Evolutionary conservation across 64 coral and sea anemone genomes (phyloP).

Genomic region (Exaiptasia diaphana): DNA sequence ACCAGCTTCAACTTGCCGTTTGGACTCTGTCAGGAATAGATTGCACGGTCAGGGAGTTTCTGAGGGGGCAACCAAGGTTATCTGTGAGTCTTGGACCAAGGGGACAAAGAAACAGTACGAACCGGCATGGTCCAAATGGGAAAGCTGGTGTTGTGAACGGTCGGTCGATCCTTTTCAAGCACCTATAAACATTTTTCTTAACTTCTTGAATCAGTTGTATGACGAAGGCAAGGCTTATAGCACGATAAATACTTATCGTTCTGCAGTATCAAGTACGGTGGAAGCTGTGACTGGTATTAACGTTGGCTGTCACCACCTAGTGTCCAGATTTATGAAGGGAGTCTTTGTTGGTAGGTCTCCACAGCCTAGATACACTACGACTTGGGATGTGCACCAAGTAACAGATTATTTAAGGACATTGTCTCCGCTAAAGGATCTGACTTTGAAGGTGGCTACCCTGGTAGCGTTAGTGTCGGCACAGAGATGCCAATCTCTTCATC

Average conservation of each 20-base stretch:
- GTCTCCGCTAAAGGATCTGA: background rate
- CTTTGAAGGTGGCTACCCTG: background rate
- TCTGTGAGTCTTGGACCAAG: constrained; percentile 44
- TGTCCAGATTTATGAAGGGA: constrained; percentile 8
- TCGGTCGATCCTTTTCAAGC: constrained; percentile 57
- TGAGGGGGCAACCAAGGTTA: constrained; percentile 38
- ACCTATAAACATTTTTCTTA: constrained; percentile 22
- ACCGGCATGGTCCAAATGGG: constrained; percentile 42
- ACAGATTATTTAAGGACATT: background rate
- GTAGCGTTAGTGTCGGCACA: background rate
- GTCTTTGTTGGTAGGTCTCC: constrained; percentile 9
- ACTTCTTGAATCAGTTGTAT: constrained; percentile 31
- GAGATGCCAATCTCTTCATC: constrained; percentile 12
- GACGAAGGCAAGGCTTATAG: constrained; percentile 22
- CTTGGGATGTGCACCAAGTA: background rate
- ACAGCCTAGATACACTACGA: constrained; percentile 11
- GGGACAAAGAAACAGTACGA: constrained; percentile 48
- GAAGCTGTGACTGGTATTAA: background rate
- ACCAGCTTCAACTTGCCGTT: constrained; percentile 37
- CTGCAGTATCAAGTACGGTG: constrained; percentile 31
- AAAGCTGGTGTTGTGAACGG: constrained; percentile 51
- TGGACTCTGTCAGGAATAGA: constrained; percentile 42
- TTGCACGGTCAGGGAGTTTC: constrained; percentile 27
- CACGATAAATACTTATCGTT: constrained; percentile 74
- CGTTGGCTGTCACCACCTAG: background rate